These are phyloP conservation scores for Clistopyga incitator DNA, from an alignment of 2,888 invertebrate genomes.

Conservation along the genomic window DNA sequence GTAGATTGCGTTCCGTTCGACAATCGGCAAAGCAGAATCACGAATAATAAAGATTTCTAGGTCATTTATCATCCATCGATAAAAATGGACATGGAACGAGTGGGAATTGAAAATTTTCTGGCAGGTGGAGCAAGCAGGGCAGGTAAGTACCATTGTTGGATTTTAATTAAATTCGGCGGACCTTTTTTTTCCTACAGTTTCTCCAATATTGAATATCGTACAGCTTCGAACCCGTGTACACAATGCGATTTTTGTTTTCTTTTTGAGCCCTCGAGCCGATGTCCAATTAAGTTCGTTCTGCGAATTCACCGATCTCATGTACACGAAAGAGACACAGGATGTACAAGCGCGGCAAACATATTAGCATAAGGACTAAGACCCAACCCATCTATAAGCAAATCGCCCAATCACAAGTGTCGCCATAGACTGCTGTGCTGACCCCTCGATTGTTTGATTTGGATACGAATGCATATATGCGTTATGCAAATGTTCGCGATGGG, in stretches of 20 bases:
- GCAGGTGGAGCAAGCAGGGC: constrained; percentile 30
- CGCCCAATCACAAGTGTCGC: constrained; percentile 57
- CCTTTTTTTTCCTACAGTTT: no score
- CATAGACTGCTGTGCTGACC: constrained; percentile 41
- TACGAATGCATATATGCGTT: constrained; percentile 61
- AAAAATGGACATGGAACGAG: background rate
- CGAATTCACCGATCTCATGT: constrained; percentile 17
- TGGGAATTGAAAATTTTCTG: background rate
- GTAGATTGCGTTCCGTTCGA: background rate
- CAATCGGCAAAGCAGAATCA: constrained; percentile 21
- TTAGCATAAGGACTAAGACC: constrained; percentile 65
- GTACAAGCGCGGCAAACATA: constrained; percentile 39
- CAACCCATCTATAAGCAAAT: constrained; percentile 65
- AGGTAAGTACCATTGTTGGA: no score
- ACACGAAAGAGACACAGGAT: constrained; percentile 14
- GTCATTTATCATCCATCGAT: background rate
- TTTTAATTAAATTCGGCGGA: no score
- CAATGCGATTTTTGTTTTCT: background rate
- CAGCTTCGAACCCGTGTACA: background rate
- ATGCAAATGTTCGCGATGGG: constrained; percentile 67
- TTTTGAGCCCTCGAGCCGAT: background rate
- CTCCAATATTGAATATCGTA: background rate
- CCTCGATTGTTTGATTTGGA: constrained; percentile 63
- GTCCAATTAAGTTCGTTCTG: background rate
- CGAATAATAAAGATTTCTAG: background rate